These are phyloP conservation scores for Eupeodes luniger DNA, from an alignment of 2,888 invertebrate genomes.

Conservation along the genomic window DNA sequence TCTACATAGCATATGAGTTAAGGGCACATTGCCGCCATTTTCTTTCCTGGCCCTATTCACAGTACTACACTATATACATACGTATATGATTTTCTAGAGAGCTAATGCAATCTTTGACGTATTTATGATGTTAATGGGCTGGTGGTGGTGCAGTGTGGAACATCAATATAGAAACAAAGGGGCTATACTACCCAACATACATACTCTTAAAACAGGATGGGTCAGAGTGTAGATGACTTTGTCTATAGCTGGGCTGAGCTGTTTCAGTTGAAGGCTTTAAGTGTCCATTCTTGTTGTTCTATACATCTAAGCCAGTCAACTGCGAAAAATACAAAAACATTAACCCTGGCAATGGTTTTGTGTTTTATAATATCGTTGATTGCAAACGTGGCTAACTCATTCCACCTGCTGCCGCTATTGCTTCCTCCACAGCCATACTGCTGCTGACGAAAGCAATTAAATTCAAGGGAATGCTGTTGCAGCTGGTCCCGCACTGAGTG, in stretches of 20 bases:
- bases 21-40: constrained; percentile 26
- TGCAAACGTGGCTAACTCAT: constrained; percentile 19
- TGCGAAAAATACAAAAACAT: constrained; percentile 55
- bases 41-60: constrained; percentile 9
- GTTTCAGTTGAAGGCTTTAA: constrained; percentile 41
- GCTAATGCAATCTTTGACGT: constrained; percentile 70
- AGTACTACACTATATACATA: not conserved
- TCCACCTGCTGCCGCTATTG: constrained; percentile 1
- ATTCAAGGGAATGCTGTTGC: constrained; percentile 71
- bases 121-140: constrained; percentile 73
- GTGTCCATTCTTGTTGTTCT: constrained; percentile 39
- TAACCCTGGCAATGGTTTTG: constrained; percentile 37
- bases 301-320: constrained; percentile 54
- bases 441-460: constrained; percentile 72
- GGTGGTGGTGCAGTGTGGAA: constrained; percentile 6
- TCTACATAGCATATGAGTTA: constrained; percentile 25
- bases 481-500: constrained; percentile 43
- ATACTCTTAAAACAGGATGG: constrained; percentile 26
- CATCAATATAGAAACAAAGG: constrained; percentile 32
- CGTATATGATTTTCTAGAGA: not conserved
- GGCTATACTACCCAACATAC: not conserved
- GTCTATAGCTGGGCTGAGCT: not conserved
- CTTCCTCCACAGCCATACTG: constrained; percentile 37
- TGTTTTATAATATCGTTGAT: constrained; percentile 19
- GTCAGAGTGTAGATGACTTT: not conserved